Evolutionary conservation across 2,113 vertebrate genomes (phyloP), one percentile per base, ranked within the genome.

Genomic region (Crotalus tigris): DNA sequence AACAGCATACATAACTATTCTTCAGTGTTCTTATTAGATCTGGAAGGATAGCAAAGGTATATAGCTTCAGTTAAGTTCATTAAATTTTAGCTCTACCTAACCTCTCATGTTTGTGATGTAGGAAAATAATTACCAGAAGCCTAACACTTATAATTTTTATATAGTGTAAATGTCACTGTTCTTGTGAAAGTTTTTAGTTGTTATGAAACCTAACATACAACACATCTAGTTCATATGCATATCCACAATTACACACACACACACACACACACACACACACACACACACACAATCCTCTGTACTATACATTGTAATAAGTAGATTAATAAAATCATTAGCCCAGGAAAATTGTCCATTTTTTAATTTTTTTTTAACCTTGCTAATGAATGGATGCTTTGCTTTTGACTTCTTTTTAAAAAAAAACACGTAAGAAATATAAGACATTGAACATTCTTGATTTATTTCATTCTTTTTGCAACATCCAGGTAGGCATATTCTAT

Each of bases 391-490:
- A 53, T 55, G 53, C 44, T 88, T 58, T 54, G 46, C 12, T 93
- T 90, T 92, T 85, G n/a, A 19, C 13, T 92, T 49, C 13, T 75
- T 93, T 39, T 49, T 24, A 46, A 17, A 51, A 44, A n/a, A 86
- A 44, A 19, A 87, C 88, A 57, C 87, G 19, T 93, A 87, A 94
- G 64, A 4, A 90, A 89, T 11, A 39, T 89, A 93, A 81, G 53
- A 61, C 75, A 0, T 1, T 89, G 58, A 87, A 91, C 46, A 90
- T 92, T 93, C 53, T 64, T 44, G 21, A 9, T 4, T 97, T 95
- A 99, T 95, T 98, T 98, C 96, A 99, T 98, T 93, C 97, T 98
- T 93, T 98, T 99, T 26, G 98, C 99, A 11, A 99, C 99, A 88
- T 99, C 97, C 93, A 98, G 75, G 88, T 99, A 99, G 0, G 99